Conservation (phyloP, 2,888 invertebrate species). For the Brachyptera putata region DNA sequence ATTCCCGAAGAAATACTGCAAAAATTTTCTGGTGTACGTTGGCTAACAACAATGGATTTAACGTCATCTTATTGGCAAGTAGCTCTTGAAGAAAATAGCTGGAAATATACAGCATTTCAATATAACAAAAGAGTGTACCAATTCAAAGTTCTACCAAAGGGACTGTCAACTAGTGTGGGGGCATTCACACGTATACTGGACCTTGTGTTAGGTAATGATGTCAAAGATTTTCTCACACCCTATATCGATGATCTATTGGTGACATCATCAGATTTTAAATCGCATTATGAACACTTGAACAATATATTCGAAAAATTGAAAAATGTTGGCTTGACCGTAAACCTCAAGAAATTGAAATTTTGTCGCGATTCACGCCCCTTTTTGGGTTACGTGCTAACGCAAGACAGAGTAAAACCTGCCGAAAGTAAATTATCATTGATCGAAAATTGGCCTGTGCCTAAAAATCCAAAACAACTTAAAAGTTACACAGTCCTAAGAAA, state of each 20-base stretch:
- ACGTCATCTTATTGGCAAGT: conserved; percentile 24
- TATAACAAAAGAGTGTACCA: conserved; percentile 17
- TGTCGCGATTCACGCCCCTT: background rate
- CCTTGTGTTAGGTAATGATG: background rate
- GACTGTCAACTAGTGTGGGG: conserved; percentile 12
- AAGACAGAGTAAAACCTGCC: background rate
- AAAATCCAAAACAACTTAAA: background rate
- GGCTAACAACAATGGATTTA: conserved; percentile 12
- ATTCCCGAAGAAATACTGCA: background rate
- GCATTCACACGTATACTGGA: conserved; percentile 10
- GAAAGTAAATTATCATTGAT: conserved; percentile 2
- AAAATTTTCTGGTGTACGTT: background rate
- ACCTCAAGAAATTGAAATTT: background rate
- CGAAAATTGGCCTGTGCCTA: background rate
- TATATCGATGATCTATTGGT: conserved; percentile 12
- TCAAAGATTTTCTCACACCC: background rate
- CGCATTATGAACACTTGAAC: background rate
- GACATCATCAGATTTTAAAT: background rate
- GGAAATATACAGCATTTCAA: conserved; percentile 21
- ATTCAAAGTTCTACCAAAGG: conserved; percentile 24
- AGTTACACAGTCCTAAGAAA: background rate
- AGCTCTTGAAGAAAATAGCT: background rate
- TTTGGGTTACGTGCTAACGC: conserved; percentile 14
- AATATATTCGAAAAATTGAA: background rate
- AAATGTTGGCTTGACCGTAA: background rate